Evolutionary conservation across 2,888 invertebrate genomes (phyloP), one percentile per base, ranked within the genome.

Genomic region (Biston betularia): DNA sequence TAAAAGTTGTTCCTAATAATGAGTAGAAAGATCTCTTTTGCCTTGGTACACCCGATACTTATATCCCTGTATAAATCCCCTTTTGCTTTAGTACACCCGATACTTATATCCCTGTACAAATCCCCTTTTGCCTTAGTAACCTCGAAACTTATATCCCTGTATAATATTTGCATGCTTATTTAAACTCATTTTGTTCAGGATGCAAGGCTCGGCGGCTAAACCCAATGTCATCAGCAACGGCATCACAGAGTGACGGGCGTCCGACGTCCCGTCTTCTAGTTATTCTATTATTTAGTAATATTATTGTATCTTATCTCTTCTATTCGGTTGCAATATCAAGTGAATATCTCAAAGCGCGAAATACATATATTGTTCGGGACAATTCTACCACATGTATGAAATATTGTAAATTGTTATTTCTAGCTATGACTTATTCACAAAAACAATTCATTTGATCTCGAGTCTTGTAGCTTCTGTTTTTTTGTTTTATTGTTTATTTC

Each of bases 281-380:
- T 46, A 45, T 45, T 24, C 24, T 24, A 56, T 53, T 56, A 44
- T 38, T 48, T 60, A 58, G 15, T 63, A 56, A 63, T 50, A 59
- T 68, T 67, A 56, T 55, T 64, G 67, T 69, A 70, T 70, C 11
- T n/a, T 71, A 73, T 72, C 62, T 69, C 71, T 71, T 78, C 72
- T 69, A 71, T 75, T 80, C 72, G 77, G 78, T 81, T 84, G 89
- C 89, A 90, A 89, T 89, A 89, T 80, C 74, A 80, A 81, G 90
- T 92, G 90, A 89, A 92, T 89, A 91, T 89, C 79, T 89, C 90
- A 87, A 85, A 85, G 89, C 88, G 84, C 84, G 89, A 85, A 89
- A 87, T 24, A 24, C 24, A 24, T 67, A 59, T 35, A 82, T 71
- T 60, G 86, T 89, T 89, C 89, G 91, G 89, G 89, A 88, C 81